Conservation (phyloP, 2,113 vertebrate species). For the Hypomesus transpacificus region DNA sequence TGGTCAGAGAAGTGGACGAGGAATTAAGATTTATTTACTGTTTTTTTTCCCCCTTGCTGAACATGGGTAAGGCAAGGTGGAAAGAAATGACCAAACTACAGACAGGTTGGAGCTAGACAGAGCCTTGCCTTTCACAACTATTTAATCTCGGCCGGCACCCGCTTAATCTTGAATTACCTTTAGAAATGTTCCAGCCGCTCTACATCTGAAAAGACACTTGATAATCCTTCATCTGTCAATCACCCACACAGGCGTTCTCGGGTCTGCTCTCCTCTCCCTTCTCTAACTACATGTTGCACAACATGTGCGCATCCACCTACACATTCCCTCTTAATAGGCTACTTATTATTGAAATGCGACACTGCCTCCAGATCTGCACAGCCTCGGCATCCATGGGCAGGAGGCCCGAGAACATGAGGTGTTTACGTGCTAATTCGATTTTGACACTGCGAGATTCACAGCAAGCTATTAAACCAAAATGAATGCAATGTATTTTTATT, state of each 20-base stretch:
- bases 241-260: conserved; percentile 36
- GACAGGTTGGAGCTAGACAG: no score
- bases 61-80: no score
- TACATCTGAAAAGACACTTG: conserved; percentile 41
- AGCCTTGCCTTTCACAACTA: no score
- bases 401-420: conserved; percentile 35
- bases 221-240: conserved; percentile 54
- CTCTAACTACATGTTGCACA: conserved; percentile 54
- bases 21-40: not conserved
- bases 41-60: no score
- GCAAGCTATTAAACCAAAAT: not conserved
- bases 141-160: not conserved
- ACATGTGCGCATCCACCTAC: conserved; percentile 68
- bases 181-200: conserved; percentile 33
- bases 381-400: conserved; percentile 55
- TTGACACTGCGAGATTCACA: conserved; percentile 5
- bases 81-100: no score
- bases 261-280: conserved; percentile 2
- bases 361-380: conserved; percentile 55
- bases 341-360: conserved; percentile 64
- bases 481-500: not conserved
- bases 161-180: conserved; percentile 42
- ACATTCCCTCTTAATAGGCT: conserved; percentile 59
- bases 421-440: conserved; percentile 19
- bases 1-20: conserved; percentile 1